phyloP scores from a whole-genome alignment of 92 coral and sea anemone species.

The Isaurus tuberculatus region DNA sequence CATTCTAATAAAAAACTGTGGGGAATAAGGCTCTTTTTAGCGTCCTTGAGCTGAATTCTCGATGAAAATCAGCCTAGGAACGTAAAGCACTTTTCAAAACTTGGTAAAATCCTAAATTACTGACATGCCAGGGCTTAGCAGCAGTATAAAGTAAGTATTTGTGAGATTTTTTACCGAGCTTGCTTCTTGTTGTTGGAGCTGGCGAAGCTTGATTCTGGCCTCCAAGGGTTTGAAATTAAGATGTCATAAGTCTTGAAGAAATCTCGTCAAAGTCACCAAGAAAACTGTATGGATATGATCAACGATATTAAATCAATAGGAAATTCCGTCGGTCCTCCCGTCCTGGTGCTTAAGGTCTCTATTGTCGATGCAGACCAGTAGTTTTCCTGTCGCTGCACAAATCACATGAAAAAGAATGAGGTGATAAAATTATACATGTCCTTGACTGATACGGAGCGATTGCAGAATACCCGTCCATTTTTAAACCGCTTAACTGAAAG shows the following conservation, averaged over 20 bases:
- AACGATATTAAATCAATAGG: slow-evolving; percentile 18
- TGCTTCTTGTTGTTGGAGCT: slow-evolving; percentile 13
- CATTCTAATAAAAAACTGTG: not conserved
- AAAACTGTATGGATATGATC: slow-evolving; percentile 31
- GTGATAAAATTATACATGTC: too few relatives aligned
- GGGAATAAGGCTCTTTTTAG: slow-evolving; percentile 13
- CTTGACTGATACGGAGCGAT: too few relatives aligned
- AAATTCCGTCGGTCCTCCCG: slow-evolving; percentile 41
- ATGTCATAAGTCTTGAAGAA: slow-evolving; percentile 22
- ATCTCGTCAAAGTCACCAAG: slow-evolving; percentile 23
- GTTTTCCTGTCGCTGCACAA: too few relatives aligned
- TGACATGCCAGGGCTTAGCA: slow-evolving; percentile 18
- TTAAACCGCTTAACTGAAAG: too few relatives aligned
- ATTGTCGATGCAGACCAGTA: not conserved
- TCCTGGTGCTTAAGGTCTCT: slow-evolving; percentile 55
- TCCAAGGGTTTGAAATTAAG: slow-evolving; percentile 9
- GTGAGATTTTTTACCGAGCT: slow-evolving; percentile 28
- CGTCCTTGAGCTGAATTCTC: slow-evolving; percentile 9
- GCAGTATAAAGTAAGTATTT: slow-evolving; percentile 21
- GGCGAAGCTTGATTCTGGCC: slow-evolving; percentile 19
- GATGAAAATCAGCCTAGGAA: slow-evolving; percentile 23
- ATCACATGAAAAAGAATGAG: too few relatives aligned
- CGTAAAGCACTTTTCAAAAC: slow-evolving; percentile 18
- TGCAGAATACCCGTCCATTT: too few relatives aligned
- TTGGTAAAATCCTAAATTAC: slow-evolving; percentile 18